phyloP scores from a whole-genome alignment of 2,888 invertebrate species.

The Eupeodes latifasciatus region DNA sequence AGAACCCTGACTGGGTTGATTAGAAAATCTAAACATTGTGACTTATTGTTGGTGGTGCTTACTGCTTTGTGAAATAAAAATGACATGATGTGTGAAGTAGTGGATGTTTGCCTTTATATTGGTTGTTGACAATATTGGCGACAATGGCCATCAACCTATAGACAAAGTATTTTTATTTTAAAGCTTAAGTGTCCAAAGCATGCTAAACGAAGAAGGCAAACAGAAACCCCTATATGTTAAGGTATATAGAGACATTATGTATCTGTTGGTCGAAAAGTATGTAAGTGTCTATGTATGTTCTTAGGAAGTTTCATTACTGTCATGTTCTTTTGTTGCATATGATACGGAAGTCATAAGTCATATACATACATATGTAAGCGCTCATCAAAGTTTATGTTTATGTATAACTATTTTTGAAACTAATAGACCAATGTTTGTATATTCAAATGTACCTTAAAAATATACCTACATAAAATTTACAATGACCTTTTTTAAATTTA shows the following conservation, averaged over 20 bases:
- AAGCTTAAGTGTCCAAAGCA: not conserved
- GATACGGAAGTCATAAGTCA: too few relatives aligned
- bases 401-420: too few relatives aligned
- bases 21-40: constrained; percentile 74
- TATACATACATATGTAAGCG: too few relatives aligned
- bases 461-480: too few relatives aligned
- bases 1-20: constrained; percentile 70
- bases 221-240: constrained; percentile 26
- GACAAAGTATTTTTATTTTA: constrained; percentile 26
- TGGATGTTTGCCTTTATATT: constrained; percentile 36
- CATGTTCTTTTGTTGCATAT: too few relatives aligned
- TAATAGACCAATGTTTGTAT: too few relatives aligned
- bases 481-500: too few relatives aligned
- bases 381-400: too few relatives aligned
- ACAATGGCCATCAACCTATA: constrained; percentile 53
- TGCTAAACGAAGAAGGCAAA: not conserved
- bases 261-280: not conserved
- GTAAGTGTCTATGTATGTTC: too few relatives aligned
- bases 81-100: constrained; percentile 42
- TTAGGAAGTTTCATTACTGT: too few relatives aligned
- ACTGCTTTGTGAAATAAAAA: constrained; percentile 47
- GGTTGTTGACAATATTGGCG: constrained; percentile 14
- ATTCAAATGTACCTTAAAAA: too few relatives aligned
- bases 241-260: not conserved
- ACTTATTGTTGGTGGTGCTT: constrained; percentile 49